These are phyloP conservation scores for Papilio xuthus DNA, from an alignment of 1,140 invertebrate species.

Conservation along the genomic window DNA sequence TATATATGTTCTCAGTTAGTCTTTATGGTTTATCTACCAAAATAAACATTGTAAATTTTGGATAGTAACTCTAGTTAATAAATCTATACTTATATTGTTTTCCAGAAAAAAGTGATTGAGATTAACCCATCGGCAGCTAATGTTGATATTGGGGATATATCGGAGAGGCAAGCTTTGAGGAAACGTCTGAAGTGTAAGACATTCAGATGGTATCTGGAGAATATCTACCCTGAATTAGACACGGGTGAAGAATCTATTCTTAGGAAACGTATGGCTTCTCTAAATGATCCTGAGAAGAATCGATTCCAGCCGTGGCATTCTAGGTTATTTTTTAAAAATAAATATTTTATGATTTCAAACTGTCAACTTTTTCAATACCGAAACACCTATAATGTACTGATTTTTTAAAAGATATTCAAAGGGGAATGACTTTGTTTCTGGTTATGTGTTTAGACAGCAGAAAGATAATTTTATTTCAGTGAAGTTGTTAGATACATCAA, in stretches of 20 bases:
- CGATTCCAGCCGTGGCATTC: constrained; percentile 91
- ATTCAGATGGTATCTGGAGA: constrained; percentile 97
- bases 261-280: constrained; percentile 84
- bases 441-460: too few species aligned
- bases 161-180: constrained; percentile 86
- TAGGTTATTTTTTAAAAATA: constrained; percentile 65
- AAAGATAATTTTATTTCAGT: too few species aligned
- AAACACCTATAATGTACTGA: too few species aligned
- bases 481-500: too few species aligned
- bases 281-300: constrained; percentile 82
- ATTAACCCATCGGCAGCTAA: constrained; percentile 85
- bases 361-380: too few species aligned
- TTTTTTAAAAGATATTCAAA: too few species aligned
- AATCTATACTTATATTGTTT: constrained; percentile 42
- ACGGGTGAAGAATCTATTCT: constrained; percentile 84
- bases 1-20: too few species aligned
- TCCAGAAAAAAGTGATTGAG: constrained; percentile 90
- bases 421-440: too few species aligned
- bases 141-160: constrained; percentile 90
- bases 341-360: too few species aligned
- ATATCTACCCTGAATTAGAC: constrained; percentile 93
- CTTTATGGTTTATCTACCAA: too few species aligned
- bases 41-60: too few species aligned
- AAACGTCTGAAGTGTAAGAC: constrained; percentile 90
- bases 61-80: too few species aligned